Evolutionary conservation across 2,888 invertebrate species (phyloP).

Genomic region (Apotomis turbidana): DNA sequence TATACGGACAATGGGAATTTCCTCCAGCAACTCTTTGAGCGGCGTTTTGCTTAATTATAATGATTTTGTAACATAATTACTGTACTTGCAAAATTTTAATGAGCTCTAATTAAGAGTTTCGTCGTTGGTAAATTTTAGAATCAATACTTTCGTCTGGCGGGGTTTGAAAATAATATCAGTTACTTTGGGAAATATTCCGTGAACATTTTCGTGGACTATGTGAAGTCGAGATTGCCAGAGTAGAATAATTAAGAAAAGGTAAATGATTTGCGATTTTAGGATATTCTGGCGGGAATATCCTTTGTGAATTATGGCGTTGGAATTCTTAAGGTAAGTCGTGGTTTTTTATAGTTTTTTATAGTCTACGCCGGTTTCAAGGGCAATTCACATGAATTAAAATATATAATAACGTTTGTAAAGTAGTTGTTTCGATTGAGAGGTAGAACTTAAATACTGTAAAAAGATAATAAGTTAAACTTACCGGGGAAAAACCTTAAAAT

Average conservation of each 20-base stretch:
- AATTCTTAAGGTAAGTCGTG: no score
- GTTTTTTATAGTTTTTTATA: no score
- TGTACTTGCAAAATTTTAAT: constrained; percentile 29
- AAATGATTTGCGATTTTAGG: background rate
- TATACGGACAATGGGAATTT: constrained; percentile 14
- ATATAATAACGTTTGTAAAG: no score
- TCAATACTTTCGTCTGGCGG: constrained; percentile 4
- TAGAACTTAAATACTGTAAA: no score
- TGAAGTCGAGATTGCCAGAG: background rate
- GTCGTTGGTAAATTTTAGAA: constrained; percentile 12
- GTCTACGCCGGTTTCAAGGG: no score
- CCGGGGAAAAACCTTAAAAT: no score
- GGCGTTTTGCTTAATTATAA: constrained; percentile 24
- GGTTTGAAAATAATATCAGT: constrained; percentile 1
- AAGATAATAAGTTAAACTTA: no score
- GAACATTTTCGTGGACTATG: background rate
- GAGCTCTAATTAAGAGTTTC: constrained; percentile 12
- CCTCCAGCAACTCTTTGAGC: constrained; percentile 12
- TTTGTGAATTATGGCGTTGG: background rate
- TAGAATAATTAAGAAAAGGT: background rate
- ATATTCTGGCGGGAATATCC: background rate
- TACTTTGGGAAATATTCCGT: background rate
- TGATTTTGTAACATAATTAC: constrained; percentile 31
- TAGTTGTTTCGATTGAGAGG: no score
- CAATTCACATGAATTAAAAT: no score